phyloP scores from a whole-genome alignment of 2,113 vertebrate genomes.

The Pseudolaguvia tuberculata region DNA sequence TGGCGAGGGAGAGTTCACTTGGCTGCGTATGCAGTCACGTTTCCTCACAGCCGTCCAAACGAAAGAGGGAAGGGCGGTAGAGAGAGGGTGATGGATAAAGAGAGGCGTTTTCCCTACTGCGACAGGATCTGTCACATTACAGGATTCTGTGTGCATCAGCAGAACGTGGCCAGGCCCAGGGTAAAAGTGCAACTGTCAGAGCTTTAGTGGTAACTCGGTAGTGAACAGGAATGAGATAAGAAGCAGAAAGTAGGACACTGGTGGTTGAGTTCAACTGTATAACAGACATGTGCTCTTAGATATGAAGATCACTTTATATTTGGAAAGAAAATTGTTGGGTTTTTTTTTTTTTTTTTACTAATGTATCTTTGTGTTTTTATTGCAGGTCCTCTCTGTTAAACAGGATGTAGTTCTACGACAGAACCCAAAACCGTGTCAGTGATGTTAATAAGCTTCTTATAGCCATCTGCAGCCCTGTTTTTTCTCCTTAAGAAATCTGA shows the following conservation, averaged over 20 bases:
- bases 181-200: constrained; percentile 6
- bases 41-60: constrained; percentile 38
- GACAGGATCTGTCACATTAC: constrained; percentile 49
- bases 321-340: no score
- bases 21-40: constrained; percentile 39
- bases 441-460: constrained; percentile 17
- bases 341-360: neutral
- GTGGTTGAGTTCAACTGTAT: no score
- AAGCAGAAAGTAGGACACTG: neutral
- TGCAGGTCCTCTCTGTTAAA: constrained; percentile 81
- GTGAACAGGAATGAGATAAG: constrained; percentile 19
- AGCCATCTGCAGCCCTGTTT: constrained; percentile 19
- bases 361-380: constrained; percentile 8
- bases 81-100: constrained; percentile 20
- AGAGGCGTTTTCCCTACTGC: constrained; percentile 28
- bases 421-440: neutral
- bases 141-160: constrained; percentile 36
- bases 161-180: constrained; percentile 31
- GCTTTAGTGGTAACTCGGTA: constrained; percentile 15
- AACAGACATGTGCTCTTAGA: no score
- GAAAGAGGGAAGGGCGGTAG: neutral
- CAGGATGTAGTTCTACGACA: constrained; percentile 68
- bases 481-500: constrained; percentile 47
- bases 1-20: constrained; percentile 25
- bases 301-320: no score